A percentile compares a stretch with the other conserved stretches of the same genome.
Evolutionary conservation across 2,797 vertebrate species (phyloP).

Genomic region (Malurus leucopterus): DNA sequence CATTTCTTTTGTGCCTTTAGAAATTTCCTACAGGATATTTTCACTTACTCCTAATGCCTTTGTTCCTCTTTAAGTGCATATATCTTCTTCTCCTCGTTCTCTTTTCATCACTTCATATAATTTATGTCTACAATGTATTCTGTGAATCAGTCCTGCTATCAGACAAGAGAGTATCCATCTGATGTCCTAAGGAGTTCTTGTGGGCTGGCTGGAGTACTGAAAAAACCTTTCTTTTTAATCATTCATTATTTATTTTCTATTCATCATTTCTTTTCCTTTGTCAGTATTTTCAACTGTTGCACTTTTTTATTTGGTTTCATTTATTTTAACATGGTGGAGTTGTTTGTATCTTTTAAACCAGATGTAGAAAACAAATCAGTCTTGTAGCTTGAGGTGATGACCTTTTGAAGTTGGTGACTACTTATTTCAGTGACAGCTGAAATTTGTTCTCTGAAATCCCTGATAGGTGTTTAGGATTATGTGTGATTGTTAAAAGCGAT

Average conservation of each 20-base stretch:
- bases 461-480: background rate
- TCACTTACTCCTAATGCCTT: background rate
- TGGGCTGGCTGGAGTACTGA: background rate
- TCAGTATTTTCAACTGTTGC: background rate
- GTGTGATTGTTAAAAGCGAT: background rate
- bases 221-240: background rate
- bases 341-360: background rate
- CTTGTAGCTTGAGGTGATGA: background rate
- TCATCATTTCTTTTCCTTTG: background rate
- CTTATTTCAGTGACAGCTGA: background rate
- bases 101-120: background rate
- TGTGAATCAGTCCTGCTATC: background rate
- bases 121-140: background rate
- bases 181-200: background rate
- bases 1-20: background rate
- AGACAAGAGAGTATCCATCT: slow-evolving; percentile 1
- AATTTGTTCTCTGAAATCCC: background rate
- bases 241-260: background rate
- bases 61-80: background rate
- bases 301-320: background rate
- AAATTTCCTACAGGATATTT: background rate
- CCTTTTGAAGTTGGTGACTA: background rate
- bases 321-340: background rate
- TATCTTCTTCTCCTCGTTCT: background rate
- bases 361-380: background rate